Conservation (phyloP, 35 echinoderm and acorn worm species). For the Anneissia japonica region DNA sequence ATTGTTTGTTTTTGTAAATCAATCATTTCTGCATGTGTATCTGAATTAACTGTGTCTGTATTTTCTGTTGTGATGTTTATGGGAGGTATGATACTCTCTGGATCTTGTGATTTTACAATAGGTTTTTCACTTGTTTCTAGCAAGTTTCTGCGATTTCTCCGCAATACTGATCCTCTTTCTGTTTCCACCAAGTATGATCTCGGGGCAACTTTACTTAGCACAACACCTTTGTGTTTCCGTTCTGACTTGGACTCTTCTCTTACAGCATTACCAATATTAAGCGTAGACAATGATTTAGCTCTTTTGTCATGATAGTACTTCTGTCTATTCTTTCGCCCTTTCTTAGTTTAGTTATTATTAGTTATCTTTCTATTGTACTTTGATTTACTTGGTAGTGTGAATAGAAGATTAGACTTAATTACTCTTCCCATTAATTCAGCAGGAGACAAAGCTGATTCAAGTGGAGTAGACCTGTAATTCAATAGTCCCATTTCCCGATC, state of each 20-base stretch:
- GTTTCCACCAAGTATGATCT: background rate
- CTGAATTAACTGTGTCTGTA: too few species aligned
- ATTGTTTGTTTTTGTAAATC: too few species aligned
- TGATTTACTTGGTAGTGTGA: background rate
- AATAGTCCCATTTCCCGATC: background rate
- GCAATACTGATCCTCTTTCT: background rate
- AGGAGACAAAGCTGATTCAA: background rate
- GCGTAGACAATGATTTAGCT: background rate
- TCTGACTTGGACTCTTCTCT: background rate
- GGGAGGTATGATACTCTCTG: too few species aligned
- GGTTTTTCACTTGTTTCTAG: background rate
- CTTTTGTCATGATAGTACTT: background rate
- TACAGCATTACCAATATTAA: background rate
- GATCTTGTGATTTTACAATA: background rate
- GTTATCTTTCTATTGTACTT: background rate
- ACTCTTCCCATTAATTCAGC: background rate
- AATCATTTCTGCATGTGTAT: too few species aligned
- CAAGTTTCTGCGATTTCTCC: background rate
- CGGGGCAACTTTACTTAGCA: background rate
- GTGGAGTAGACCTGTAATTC: background rate
- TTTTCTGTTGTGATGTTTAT: too few species aligned
- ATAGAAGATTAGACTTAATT: background rate
- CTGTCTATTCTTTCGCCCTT: background rate
- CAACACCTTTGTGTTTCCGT: background rate
- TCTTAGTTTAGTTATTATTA: background rate